Evolutionary conservation across 2,888 invertebrate genomes (phyloP).

Genomic region (Phania funesta): DNA sequence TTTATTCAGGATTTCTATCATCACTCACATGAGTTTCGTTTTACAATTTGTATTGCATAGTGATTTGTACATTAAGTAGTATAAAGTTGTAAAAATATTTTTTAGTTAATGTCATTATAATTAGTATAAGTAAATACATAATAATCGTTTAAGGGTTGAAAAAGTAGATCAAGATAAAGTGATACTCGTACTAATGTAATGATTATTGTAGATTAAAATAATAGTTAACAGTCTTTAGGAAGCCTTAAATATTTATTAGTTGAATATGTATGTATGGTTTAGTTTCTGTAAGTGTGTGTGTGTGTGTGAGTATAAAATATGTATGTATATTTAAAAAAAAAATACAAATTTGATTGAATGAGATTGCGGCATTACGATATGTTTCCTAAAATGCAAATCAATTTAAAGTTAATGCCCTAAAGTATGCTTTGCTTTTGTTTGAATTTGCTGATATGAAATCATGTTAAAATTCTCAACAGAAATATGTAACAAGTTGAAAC

Average conservation of each 20-base stretch:
- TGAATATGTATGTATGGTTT: background rate
- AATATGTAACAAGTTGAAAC: slow-evolving; percentile 5
- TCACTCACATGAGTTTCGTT: slow-evolving; percentile 63
- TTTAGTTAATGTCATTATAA: slow-evolving; percentile 13
- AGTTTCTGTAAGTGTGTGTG: background rate
- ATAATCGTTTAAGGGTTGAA: slow-evolving; percentile 9
- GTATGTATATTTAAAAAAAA: background rate
- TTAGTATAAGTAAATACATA: too few relatives aligned
- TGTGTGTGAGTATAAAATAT: background rate
- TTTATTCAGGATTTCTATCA: slow-evolving; percentile 53
- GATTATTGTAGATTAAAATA: slow-evolving; percentile 46
- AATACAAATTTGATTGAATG: background rate
- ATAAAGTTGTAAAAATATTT: slow-evolving; percentile 35
- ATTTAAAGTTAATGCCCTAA: slow-evolving; percentile 28
- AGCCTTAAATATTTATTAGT: slow-evolving; percentile 56
- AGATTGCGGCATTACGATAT: slow-evolving; percentile 35
- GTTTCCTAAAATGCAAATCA: slow-evolving; percentile 31
- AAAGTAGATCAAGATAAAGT: slow-evolving; percentile 18
- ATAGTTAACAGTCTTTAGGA: slow-evolving; percentile 67
- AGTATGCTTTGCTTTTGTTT: slow-evolving; percentile 37
- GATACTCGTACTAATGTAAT: slow-evolving; percentile 30
- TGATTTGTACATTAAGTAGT: slow-evolving; percentile 66
- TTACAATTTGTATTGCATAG: slow-evolving; percentile 64
- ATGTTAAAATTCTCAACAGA: background rate
- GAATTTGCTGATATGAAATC: background rate